A percentile compares a stretch with the other conserved stretches of the same genome.
phyloP scores from a whole-genome alignment of 2,888 invertebrate genomes.

The Drosophila niveifrons region DNA sequence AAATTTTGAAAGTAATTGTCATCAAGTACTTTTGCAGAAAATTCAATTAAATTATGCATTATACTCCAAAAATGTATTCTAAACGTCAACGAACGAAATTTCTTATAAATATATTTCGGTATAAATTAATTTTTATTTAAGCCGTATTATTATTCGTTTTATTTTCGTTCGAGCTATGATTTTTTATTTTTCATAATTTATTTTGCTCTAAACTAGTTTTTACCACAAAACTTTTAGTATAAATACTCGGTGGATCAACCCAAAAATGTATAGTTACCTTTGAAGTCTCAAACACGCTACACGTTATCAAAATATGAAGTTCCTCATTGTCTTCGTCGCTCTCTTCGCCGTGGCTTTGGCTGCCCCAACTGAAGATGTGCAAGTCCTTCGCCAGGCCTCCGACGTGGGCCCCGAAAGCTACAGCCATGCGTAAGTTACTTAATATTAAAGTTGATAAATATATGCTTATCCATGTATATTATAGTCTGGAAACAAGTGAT shows the following conservation, averaged over 20 bases:
- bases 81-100: too few relatives aligned
- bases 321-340: constrained; percentile 75
- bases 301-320: constrained; percentile 66
- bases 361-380: constrained; percentile 49
- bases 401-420: constrained; percentile 86
- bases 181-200: constrained; percentile 21
- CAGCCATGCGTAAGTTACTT: constrained; percentile 79
- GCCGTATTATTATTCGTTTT: too few relatives aligned
- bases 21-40: too few relatives aligned
- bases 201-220: constrained; percentile 51
- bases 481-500: constrained; percentile 68
- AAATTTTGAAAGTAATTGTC: too few relatives aligned
- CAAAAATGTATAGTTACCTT: constrained; percentile 51
- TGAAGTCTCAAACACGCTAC: constrained; percentile 52
- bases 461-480: not conserved
- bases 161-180: too few relatives aligned
- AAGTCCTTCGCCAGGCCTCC: not conserved
- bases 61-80: too few relatives aligned
- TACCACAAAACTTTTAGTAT: constrained; percentile 37
- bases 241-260: constrained; percentile 37
- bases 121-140: too few relatives aligned
- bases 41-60: too few relatives aligned
- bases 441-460: not conserved
- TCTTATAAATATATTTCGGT: too few relatives aligned
- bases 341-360: constrained; percentile 76